A percentile compares a stretch with the other conserved stretches of the same genome.
Conservation (phyloP, 2,113 vertebrate genomes). For the Gorsachius goisagi region DNA sequence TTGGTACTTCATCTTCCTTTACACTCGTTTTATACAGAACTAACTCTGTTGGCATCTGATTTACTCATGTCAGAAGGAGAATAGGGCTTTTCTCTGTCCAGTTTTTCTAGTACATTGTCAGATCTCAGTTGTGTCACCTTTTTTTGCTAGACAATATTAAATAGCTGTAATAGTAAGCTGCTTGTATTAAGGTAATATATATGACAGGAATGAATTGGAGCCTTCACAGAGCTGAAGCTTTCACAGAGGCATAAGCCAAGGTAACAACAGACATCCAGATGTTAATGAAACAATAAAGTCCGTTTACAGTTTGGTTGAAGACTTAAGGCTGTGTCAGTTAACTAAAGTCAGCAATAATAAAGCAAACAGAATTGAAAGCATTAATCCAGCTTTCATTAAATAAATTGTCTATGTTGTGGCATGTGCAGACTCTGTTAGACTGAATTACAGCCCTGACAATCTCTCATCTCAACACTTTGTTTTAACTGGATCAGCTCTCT, state of each 20-base stretch:
- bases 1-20: not conserved
- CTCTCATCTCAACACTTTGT: not conserved
- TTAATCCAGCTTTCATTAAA: conserved; percentile 12
- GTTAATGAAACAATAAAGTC: not conserved
- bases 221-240: not conserved
- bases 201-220: not conserved
- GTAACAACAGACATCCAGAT: not conserved
- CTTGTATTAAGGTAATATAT: not conserved
- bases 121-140: not conserved
- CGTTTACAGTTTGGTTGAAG: not conserved
- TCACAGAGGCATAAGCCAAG: not conserved
- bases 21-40: not conserved
- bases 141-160: not conserved
- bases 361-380: not conserved
- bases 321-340: not conserved
- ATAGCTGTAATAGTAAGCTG: not conserved
- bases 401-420: not conserved
- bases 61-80: not conserved
- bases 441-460: not conserved
- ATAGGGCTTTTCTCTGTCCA: not conserved
- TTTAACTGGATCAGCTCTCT: conserved; percentile 21
- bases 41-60: not conserved
- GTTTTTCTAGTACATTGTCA: not conserved
- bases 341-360: not conserved
- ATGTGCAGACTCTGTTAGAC: not conserved